Percentiles rank a stretch among this genome's conserved stretches.
phyloP scores from a whole-genome alignment of 1,140 invertebrate species.

The Dendrolimus kikuchii region DNA sequence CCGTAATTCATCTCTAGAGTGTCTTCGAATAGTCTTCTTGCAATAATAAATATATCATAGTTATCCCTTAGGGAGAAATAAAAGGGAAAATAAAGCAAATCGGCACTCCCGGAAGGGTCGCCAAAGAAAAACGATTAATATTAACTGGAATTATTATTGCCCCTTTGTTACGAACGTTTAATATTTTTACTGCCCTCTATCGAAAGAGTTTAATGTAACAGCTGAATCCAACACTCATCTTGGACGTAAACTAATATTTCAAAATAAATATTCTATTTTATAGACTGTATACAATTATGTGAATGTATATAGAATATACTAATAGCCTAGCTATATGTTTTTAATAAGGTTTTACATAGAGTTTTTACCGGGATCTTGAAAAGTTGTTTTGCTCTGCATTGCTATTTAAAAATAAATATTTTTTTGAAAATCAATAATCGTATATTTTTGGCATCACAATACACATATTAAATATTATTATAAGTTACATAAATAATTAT shows the following conservation, averaged over 20 bases:
- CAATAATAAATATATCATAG: conserved; percentile 70
- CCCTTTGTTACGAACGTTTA: conserved; percentile 48
- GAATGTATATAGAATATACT: too few species aligned
- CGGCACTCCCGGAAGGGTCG: conserved; percentile 49
- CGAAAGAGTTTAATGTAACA: conserved; percentile 44
- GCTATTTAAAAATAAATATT: too few species aligned
- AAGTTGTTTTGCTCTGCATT: too few species aligned
- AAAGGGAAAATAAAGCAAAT: conserved; percentile 65
- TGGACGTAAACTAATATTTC: conserved; percentile 13
- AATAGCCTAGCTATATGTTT: too few species aligned
- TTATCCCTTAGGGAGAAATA: conserved; percentile 59
- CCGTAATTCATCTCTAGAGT: conserved; percentile 58
- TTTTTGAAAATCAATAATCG: too few species aligned
- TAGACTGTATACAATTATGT: too few species aligned
- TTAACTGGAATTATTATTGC: conserved; percentile 67
- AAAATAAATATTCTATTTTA: too few species aligned
- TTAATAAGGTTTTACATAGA: too few species aligned
- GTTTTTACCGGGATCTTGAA: too few species aligned
- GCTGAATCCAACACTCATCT: conserved; percentile 32
- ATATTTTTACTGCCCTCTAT: conserved; percentile 52
- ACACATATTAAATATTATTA: too few species aligned
- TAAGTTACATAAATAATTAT: too few species aligned
- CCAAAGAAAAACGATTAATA: conserved; percentile 71
- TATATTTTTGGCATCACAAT: too few species aligned
- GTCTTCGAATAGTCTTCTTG: conserved; percentile 47